Percentiles rank a stretch among this genome's conserved stretches.
These are phyloP conservation scores for cattle (Bos taurus) DNA, from an alignment of 2,113 vertebrate species.

Conservation along the genomic window DNA sequence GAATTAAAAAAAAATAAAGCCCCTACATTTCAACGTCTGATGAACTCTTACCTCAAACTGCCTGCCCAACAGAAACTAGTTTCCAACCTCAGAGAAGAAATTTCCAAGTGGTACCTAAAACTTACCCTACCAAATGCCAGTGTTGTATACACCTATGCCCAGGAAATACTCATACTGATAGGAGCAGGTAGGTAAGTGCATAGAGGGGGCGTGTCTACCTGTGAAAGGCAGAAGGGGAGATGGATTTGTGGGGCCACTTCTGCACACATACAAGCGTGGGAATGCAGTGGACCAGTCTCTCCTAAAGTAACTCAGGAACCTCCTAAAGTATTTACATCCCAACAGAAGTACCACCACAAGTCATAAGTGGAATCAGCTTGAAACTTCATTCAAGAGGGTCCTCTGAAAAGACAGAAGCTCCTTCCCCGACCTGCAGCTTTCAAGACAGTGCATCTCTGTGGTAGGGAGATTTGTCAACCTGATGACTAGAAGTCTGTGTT, in stretches of 20 bases:
- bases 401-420: not conserved
- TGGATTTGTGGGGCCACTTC: not conserved
- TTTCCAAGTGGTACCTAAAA: not conserved
- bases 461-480: not conserved
- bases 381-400: not conserved
- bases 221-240: not conserved
- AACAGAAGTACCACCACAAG: not conserved
- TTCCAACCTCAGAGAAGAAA: not conserved
- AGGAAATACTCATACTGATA: not conserved
- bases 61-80: not conserved
- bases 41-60: not conserved
- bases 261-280: rapidly evolving
- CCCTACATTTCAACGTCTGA: not conserved
- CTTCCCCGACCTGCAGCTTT: not conserved
- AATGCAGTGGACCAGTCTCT: not conserved
- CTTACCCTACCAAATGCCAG: not conserved
- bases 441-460: not conserved
- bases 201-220: not conserved
- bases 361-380: not conserved
- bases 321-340: not conserved
- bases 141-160: no score
- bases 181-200: rapidly evolving
- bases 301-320: not conserved
- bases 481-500: not conserved
- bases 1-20: not conserved